Base-by-base conservation (phyloP, 2,113 vertebrate genomes). In the Mus musculus region DNA sequence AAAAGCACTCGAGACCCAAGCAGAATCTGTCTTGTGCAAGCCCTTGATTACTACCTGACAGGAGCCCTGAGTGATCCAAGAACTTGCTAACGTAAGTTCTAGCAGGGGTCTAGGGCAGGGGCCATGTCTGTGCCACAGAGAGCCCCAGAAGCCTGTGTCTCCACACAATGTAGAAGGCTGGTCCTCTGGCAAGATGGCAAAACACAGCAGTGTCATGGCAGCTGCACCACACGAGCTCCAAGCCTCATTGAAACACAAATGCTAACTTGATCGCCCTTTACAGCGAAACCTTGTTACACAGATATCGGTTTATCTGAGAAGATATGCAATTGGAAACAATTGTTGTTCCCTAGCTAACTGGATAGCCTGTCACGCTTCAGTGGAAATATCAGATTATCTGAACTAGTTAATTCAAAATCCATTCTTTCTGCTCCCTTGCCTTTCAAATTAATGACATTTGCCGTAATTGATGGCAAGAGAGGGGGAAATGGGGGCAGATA, bases 321-420 rank as follows among this genome's bases (percentile, higher is more conserved):
- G 92, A 92, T 26, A 19, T 22, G 54, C 67, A 49, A 86, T 33
- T 86, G 90, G 88, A 97, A 96, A 88, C 54, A 76, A 82, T 30
- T 88, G 88, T 65, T 59, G 36, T 73, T 94, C 80, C 81, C 88
- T 26, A 46, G 95, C 80, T 82, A 95, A 93, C 93, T 36, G 90
- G 94, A 90, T 90, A 92, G 92, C 81, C 52, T 39, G 88, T 82
- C 96, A 88, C 11, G 81, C 90, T 84, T 93, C 92, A 95, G 85
- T 87, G 84, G 26, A 93, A 95, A 90, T 90, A 96, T 96, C 95
- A 96, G 95, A 92, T 97, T 90, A 94, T 93, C 81, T 92, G 94
- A 95, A 97, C 97, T 91, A 87, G 95, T 95, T 97, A 96, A 97
- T 96, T 95, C 97, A 96, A 97, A 95, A 97, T 97, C 94, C 88